phyloP scores from a whole-genome alignment of 2,113 vertebrate species.

The Holacanthus passer region DNA sequence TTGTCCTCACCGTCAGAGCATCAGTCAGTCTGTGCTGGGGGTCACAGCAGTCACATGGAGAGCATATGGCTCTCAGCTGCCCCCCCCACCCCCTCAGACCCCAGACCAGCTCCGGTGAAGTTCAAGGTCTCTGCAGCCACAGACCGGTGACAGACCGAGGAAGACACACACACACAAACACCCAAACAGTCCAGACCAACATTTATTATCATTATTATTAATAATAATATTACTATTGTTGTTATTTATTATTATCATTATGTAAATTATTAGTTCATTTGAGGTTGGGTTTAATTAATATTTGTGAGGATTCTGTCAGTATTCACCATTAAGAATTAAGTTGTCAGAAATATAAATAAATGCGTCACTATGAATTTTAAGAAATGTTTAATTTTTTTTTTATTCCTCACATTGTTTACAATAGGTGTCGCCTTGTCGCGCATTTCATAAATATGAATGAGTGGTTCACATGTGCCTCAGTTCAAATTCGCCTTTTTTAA shows the following conservation, averaged over 20 bases:
- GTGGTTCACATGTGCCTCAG: not conserved
- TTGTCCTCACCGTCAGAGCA: constrained; percentile 31
- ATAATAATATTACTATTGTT: constrained; percentile 24
- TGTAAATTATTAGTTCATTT: not conserved
- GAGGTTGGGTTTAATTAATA: not conserved
- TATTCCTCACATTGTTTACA: not conserved
- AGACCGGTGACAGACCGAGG: constrained; percentile 59
- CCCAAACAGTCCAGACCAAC: not conserved
- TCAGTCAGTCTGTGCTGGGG: constrained; percentile 58
- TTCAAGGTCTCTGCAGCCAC: constrained; percentile 80
- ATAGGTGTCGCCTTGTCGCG: not conserved
- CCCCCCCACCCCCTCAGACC: constrained; percentile 53
- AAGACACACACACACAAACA: too few species aligned
- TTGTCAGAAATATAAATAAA: not conserved
- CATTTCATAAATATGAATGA: constrained; percentile 32
- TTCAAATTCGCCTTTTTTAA: not conserved
- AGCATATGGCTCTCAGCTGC: constrained; percentile 77
- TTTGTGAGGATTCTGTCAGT: not conserved
- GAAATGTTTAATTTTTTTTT: constrained; percentile 13
- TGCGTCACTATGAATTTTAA: not conserved
- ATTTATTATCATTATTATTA: constrained; percentile 6
- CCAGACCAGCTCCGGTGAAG: constrained; percentile 75
- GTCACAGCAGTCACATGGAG: constrained; percentile 67
- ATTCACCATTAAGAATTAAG: not conserved
- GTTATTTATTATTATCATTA: constrained; percentile 6